These are phyloP conservation scores for Cylas formicarius DNA, from an alignment of 1,140 invertebrate species.

Conservation along the genomic window DNA sequence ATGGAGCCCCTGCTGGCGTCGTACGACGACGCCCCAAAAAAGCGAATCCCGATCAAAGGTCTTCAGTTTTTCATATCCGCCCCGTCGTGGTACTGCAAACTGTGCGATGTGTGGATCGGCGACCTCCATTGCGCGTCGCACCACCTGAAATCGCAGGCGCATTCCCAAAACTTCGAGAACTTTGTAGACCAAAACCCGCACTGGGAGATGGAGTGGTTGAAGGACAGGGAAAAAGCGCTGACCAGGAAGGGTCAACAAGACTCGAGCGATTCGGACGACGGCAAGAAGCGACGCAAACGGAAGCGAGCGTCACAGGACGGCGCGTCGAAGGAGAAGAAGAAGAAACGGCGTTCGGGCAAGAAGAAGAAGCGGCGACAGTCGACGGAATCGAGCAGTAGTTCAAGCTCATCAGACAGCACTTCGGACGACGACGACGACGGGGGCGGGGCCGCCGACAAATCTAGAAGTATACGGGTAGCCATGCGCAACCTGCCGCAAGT, in stretches of 20 bases:
- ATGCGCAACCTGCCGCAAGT: conserved; percentile 56
- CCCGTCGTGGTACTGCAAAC: conserved; percentile 81
- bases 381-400: conserved; percentile 40
- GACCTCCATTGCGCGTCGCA: conserved; percentile 78
- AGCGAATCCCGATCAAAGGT: conserved; percentile 73
- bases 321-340: conserved; percentile 35
- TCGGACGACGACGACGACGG: conserved; percentile 46
- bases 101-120: conserved; percentile 79
- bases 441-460: conserved; percentile 46
- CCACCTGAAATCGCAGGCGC: conserved; percentile 69
- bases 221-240: conserved; percentile 64
- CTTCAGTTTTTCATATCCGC: conserved; percentile 78
- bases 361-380: conserved; percentile 40
- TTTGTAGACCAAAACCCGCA: conserved; percentile 74
- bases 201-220: conserved; percentile 78
- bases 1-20: conserved; percentile 57
- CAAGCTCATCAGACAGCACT: conserved; percentile 44
- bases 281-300: conserved; percentile 27
- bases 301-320: conserved; percentile 23
- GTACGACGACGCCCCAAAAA: conserved; percentile 60
- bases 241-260: conserved; percentile 25
- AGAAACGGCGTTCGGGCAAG: conserved; percentile 32
- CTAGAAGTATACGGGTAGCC: conserved; percentile 56
- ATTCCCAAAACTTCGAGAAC: conserved; percentile 72
- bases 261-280: conserved; percentile 25